Conservation (phyloP, 2,888 invertebrate genomes). For the Eristalis intricaria region DNA sequence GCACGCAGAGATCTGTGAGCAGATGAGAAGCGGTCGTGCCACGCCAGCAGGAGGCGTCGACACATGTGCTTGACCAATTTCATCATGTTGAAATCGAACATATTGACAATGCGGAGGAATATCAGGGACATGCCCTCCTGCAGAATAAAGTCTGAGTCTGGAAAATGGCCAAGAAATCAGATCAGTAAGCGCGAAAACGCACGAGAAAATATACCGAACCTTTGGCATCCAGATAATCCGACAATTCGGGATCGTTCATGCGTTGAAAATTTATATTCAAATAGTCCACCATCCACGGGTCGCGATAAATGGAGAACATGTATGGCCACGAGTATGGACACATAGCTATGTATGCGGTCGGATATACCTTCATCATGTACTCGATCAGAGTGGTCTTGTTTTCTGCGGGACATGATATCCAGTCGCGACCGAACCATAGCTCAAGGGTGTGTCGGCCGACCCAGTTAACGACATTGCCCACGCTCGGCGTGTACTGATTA, state of each 20-base stretch:
- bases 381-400: constrained; percentile 51
- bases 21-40: constrained; percentile 69
- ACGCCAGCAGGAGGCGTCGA: constrained; percentile 77
- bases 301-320: constrained; percentile 62
- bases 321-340: constrained; percentile 62
- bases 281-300: constrained; percentile 65
- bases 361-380: constrained; percentile 65
- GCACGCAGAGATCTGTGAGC: constrained; percentile 28
- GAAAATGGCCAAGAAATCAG: not conserved
- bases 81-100: constrained; percentile 77
- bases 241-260: constrained; percentile 33
- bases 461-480: constrained; percentile 39
- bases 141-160: constrained; percentile 61
- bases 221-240: constrained; percentile 14
- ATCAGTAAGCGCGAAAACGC: not conserved
- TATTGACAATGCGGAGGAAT: constrained; percentile 76
- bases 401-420: constrained; percentile 45
- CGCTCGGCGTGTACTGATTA: constrained; percentile 20
- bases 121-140: constrained; percentile 76
- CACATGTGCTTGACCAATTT: constrained; percentile 78
- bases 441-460: constrained; percentile 45
- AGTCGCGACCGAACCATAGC: constrained; percentile 64
- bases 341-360: constrained; percentile 49
- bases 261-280: constrained; percentile 57
- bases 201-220: not conserved